phyloP scores from a whole-genome alignment of 2,797 vertebrate species.

The Diceros bicornis region DNA sequence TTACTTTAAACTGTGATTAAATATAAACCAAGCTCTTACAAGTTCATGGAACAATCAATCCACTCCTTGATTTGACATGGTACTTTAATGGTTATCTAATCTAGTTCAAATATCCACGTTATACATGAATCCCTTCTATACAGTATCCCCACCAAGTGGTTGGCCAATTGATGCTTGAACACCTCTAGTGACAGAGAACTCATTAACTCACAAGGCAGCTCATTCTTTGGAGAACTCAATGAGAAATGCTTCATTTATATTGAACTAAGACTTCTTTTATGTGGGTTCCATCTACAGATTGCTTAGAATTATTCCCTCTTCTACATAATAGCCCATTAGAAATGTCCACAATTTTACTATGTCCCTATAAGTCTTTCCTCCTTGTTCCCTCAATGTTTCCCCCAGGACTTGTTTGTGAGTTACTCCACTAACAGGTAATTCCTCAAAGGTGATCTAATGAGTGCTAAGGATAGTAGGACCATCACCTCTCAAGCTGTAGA shows the following conservation, averaged over 20 bases:
- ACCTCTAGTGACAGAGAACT: conserved; percentile 40
- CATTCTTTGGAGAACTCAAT: conserved; percentile 16
- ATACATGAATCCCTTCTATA: background rate
- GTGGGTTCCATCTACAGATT: background rate
- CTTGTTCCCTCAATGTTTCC: background rate
- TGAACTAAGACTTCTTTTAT: conserved; percentile 53
- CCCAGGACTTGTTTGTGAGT: background rate
- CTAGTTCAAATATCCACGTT: background rate
- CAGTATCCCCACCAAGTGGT: background rate
- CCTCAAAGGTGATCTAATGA: conserved; percentile 19
- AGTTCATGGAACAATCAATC: background rate
- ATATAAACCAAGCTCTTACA: conserved; percentile 33
- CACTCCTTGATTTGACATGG: background rate
- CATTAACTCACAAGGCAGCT: background rate
- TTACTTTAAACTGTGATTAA: conserved; percentile 5
- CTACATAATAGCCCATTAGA: background rate
- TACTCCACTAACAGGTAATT: conserved; percentile 44
- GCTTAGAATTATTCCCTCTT: conserved; percentile 41
- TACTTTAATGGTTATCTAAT: conserved; percentile 10
- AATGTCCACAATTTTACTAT: conserved; percentile 2
- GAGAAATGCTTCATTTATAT: conserved; percentile 52
- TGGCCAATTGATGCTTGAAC: background rate
- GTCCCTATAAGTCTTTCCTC: background rate
- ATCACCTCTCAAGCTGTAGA: background rate
- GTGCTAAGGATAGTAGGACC: background rate